Evolutionary conservation across 2,888 invertebrate genomes (phyloP), one percentile per base, ranked within the genome.

Genomic region (Acanthosepion pharaonis): DNA sequence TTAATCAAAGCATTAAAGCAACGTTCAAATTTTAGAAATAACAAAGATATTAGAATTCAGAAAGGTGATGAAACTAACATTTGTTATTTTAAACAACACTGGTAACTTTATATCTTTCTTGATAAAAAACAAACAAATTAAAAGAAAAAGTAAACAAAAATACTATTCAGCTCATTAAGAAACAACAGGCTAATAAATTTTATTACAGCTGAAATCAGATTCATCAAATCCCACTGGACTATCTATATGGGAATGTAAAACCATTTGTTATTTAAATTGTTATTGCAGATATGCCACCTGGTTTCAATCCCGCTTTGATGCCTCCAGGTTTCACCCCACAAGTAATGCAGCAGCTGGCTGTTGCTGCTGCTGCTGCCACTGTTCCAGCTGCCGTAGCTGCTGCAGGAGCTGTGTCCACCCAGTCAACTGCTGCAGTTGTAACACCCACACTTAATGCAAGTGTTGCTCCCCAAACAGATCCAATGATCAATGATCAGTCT

Each of bases 251-350:
- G 42, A 42, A 42, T 42, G 33, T 78, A 18, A 78, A 78, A n/a
- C n/a, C 9, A n/a, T 78, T 78, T 78, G 78, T 78, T n/a, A 78
- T 15, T 78, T n/a, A 9, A n/a, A 91, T 92, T 92, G n/a, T n/a
- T n/a, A 18, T 55, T 94, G 28, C 95, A 93, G 95, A 95, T 9
- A 95, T 96, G 95, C 96, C 96, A 42, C 96, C 95, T 94, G 96
- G 96, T 25, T 96, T 96, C 94, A 96, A 95, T 93, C 96, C 96
- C 18, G 95, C 95, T 92, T 95, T 96, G 96, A 95, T 96, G 94
- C 96, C 97, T 42, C 96, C 96, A 78, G 96, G 96, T 3, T 96
- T 96, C 91, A 95, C 95, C 53, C 95, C 95, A 25, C 95, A 95
- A 92, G 95, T 95, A 23, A 95, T 95, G 11, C 95, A 94, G 91